Evolutionary conservation across 2,888 invertebrate genomes (phyloP).

Genomic region (Agonopterix subpropinquella): DNA sequence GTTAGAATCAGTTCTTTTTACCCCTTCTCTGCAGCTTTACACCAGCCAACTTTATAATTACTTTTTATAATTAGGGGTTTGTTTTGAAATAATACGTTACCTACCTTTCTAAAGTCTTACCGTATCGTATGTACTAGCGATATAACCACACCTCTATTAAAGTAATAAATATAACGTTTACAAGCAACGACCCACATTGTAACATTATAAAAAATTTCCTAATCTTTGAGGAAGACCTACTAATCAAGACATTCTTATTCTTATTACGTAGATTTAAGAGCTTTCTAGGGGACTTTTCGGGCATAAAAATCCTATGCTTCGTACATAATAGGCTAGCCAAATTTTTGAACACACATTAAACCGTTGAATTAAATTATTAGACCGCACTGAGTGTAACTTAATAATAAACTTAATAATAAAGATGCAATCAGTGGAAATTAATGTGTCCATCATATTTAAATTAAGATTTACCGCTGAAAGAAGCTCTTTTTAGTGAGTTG

Average conservation of each 20-base stretch:
- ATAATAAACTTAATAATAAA: constrained; percentile 14
- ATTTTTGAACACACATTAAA: not conserved
- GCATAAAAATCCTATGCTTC: not conserved
- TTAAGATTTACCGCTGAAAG: no score
- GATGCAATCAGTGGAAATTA: constrained; percentile 1
- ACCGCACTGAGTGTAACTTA: constrained; percentile 23
- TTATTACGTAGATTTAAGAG: not conserved
- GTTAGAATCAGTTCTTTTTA: no score
- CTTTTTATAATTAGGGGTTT: no score
- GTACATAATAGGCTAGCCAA: not conserved
- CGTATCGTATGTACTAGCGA: no score
- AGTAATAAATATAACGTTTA: not conserved
- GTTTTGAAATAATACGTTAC: no score
- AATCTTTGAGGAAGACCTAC: constrained; percentile 1
- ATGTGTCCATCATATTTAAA: not conserved
- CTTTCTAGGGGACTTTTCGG: no score
- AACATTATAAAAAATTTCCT: constrained; percentile 16
- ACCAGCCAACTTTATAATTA: no score
- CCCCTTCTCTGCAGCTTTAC: no score
- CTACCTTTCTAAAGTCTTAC: no score
- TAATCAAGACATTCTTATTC: not conserved
- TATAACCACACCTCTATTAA: no score
- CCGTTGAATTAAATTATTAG: constrained; percentile 20
- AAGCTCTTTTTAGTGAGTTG: no score
- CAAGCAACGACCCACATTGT: constrained; percentile 16